Base-by-base conservation (phyloP, 2,888 invertebrate species). In the Dascillus cervinus region DNA sequence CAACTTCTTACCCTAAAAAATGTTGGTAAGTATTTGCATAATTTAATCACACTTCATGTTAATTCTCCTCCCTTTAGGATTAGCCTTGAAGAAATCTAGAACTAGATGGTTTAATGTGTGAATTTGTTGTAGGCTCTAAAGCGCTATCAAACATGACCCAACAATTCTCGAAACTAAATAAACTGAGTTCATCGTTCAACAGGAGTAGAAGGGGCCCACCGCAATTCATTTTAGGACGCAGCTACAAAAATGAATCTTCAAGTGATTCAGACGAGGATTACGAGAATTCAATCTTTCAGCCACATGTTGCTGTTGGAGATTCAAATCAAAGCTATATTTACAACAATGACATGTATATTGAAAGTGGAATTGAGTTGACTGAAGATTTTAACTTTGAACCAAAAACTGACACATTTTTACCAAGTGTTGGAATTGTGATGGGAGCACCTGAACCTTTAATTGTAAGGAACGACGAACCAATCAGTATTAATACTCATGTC, bases 121-220 rank as follows among this genome's bases (percentile, higher is more conserved):
- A 24, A 22, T 33, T 32, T 34, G 33, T 57, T 65, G 41, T 59
- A 82, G 88, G 88, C 52, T 80, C 85, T 4, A 88, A 88, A 68
- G 90, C 89, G 26, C 66, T 90, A 34, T 84, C 76, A 41, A 90
- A 89, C 58, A 82, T 90, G 70, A 78, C 84, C 0, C 88, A 87
- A 44, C 88, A 89, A 56, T 85, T 91, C 62, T 86, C 84, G 35
- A 88, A 86, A 60, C 62, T 90, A 20, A 85, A 85, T 57, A 80
- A 80, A 50, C 66, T 85, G 19, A 72, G 80, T 33, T 75, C 75
- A 46, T 75, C 73, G 12, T 69, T 81, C 24, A 50, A 40, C 22
- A 61, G 75, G 63, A 50, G 76, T 47, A 62, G 75, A 42, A 43
- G 45, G 13, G 47, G 37, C 13, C 39, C 49, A 39, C 47, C 60